Conservation (phyloP, 1,140 invertebrate species). For the Telenomus remus region DNA sequence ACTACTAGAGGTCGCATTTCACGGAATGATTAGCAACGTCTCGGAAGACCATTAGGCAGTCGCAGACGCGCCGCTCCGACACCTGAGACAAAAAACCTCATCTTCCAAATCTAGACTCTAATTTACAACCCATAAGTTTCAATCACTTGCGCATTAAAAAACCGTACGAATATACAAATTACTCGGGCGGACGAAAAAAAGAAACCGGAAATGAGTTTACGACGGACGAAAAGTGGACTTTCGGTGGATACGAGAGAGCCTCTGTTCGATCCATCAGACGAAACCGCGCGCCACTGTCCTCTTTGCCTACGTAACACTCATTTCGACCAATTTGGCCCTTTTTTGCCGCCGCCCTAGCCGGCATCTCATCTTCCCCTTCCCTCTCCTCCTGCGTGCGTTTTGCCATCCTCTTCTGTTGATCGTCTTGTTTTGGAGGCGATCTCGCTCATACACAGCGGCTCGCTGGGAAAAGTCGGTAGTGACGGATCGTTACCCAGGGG, state of each 20-base stretch:
- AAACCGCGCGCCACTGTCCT: slow-evolving; percentile 59
- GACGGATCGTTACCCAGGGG: slow-evolving; percentile 58
- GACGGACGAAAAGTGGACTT: slow-evolving; percentile 31
- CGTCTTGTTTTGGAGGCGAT: not conserved
- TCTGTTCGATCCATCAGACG: slow-evolving; percentile 34
- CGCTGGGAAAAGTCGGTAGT: slow-evolving; percentile 50
- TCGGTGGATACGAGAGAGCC: slow-evolving; percentile 22
- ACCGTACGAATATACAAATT: slow-evolving; percentile 49
- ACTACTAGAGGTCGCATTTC: slow-evolving; percentile 18
- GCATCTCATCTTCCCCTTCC: slow-evolving; percentile 56
- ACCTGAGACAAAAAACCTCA: slow-evolving; percentile 41
- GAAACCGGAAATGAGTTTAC: slow-evolving; percentile 51
- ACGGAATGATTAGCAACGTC: slow-evolving; percentile 44
- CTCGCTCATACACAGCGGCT: slow-evolving; percentile 22
- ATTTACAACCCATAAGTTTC: slow-evolving; percentile 52
- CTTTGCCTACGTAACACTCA: slow-evolving; percentile 69
- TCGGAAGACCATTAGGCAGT: slow-evolving; percentile 34
- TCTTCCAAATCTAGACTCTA: slow-evolving; percentile 38
- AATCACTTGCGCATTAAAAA: slow-evolving; percentile 43
- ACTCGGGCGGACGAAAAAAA: slow-evolving; percentile 9
- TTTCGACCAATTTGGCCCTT: slow-evolving; percentile 68
- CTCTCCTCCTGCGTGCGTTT: not conserved
- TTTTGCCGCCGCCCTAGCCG: slow-evolving; percentile 62
- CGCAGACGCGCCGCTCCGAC: not conserved
- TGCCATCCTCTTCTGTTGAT: slow-evolving; percentile 7